A percentile compares a stretch with the other conserved stretches of the same genome.
These are phyloP conservation scores for Numenius arquata DNA, from an alignment of 2,113 vertebrate genomes.

Conservation along the genomic window DNA sequence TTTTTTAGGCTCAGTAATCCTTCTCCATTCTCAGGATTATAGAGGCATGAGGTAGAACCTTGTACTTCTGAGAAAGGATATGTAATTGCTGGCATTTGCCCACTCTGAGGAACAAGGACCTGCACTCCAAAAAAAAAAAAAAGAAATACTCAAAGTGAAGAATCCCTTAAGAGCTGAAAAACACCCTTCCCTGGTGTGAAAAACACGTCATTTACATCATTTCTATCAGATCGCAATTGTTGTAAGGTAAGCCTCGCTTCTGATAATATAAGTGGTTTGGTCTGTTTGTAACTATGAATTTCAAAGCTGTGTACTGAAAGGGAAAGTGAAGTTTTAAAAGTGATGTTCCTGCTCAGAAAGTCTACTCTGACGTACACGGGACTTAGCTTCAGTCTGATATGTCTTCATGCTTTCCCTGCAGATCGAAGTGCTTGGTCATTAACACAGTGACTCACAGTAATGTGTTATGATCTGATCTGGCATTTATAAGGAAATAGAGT, in stretches of 20 bases:
- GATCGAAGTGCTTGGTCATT: slow-evolving; percentile 38
- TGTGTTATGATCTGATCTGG: slow-evolving; percentile 58
- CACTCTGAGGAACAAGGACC: background rate
- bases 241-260: background rate
- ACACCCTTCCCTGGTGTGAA: background rate
- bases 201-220: accelerated
- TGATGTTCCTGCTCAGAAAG: background rate
- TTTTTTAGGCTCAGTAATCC: background rate
- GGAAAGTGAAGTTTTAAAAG: background rate
- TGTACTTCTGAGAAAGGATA: background rate
- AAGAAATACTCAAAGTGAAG: background rate
- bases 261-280: background rate
- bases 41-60: background rate
- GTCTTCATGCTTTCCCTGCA: background rate
- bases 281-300: background rate
- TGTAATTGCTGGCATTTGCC: background rate
- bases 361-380: background rate
- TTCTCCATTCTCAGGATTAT: background rate
- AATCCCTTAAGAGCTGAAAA: background rate
- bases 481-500: slow-evolving; percentile 62
- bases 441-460: slow-evolving; percentile 12
- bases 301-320: background rate
- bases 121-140: background rate
- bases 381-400: background rate
- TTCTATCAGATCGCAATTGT: background rate